These are phyloP conservation scores for Phalangium opilio DNA, from an alignment of 2,888 invertebrate genomes.

Conservation along the genomic window DNA sequence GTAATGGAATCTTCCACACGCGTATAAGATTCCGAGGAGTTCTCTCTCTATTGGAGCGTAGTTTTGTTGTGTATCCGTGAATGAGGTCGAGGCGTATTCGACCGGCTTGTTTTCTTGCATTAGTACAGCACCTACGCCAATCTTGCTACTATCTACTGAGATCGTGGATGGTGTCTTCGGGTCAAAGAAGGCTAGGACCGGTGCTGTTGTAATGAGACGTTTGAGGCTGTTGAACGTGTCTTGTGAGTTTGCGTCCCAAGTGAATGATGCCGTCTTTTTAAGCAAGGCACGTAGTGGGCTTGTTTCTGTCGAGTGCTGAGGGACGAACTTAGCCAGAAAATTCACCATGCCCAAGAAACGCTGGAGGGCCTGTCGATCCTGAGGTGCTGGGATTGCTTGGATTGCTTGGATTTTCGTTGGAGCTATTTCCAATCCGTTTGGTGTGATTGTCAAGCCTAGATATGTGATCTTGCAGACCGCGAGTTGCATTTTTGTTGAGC, in stretches of 20 bases:
- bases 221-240: no score
- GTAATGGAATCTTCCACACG: no score
- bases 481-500: no score
- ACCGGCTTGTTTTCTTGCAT: slow-evolving; percentile 25
- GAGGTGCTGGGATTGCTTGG: neutral
- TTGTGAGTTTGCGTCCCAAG: slow-evolving; percentile 20
- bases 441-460: slow-evolving; percentile 1
- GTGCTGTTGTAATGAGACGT: no score
- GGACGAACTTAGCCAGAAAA: neutral
- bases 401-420: slow-evolving; percentile 3
- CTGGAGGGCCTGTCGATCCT: slow-evolving; percentile 2
- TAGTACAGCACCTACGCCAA: slow-evolving; percentile 26
- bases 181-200: slow-evolving; percentile 27
- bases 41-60: slow-evolving; percentile 31
- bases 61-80: slow-evolving; percentile 24
- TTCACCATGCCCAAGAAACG: slow-evolving; percentile 6
- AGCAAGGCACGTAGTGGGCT: neutral
- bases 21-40: no score
- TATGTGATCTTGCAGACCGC: no score
- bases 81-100: slow-evolving; percentile 25
- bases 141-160: slow-evolving; percentile 26
- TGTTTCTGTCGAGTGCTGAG: neutral
- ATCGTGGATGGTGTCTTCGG: slow-evolving; percentile 17
- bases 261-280: no score
- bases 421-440: slow-evolving; percentile 3